Evolutionary conservation across 2,797 vertebrate species (phyloP), one percentile per base, ranked within the genome.

Genomic region (Acanthopagrus latus): DNA sequence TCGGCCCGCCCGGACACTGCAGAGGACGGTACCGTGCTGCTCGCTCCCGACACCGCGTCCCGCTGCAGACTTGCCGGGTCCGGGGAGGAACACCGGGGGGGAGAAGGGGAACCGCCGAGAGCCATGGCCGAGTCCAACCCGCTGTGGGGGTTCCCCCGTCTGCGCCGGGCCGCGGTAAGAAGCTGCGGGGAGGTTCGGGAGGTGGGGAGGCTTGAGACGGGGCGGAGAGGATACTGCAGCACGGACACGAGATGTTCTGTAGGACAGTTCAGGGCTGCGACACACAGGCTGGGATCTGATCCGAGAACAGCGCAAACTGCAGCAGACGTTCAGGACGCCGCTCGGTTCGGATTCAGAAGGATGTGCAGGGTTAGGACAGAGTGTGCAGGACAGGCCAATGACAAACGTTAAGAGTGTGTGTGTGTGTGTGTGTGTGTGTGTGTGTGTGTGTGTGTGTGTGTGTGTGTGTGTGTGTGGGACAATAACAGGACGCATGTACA

Each of bases 61-160:
- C 89, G 88, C 90, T 75, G 91, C 90, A 71, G 87, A 89, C 88
- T 91, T 86, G 80, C 75, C 78, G 83, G 71, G 55, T 38, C 47
- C 46, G 47, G 75, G 56, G 52, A 79, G 7, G 76, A 73, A 64
- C 59, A 33, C 72, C 51, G 77, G 74, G 5, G 54, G 77, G 74
- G 5, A 33, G 33, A 75, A 23, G 63, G 76, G 84, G 87, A 29
- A 54, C 20, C 76, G 57, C 73, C 8, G 46, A 13, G 51, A 80
- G 83, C 79, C 86, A 98, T 99, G 98, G 97, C 97, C 76, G 97
- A 98, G 92, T 96, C 95, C 85, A 95, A 93, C 90, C 94, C 95
- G 83, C 94, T 93, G 48, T 92, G 96, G 95, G 95, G 96, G 78
- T 96, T 95, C 89, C 96, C 96, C 93, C 95, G 96, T 81, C 95